Conservation (phyloP, 2,113 vertebrate genomes). For the Emydocephalus ijimae region DNA sequence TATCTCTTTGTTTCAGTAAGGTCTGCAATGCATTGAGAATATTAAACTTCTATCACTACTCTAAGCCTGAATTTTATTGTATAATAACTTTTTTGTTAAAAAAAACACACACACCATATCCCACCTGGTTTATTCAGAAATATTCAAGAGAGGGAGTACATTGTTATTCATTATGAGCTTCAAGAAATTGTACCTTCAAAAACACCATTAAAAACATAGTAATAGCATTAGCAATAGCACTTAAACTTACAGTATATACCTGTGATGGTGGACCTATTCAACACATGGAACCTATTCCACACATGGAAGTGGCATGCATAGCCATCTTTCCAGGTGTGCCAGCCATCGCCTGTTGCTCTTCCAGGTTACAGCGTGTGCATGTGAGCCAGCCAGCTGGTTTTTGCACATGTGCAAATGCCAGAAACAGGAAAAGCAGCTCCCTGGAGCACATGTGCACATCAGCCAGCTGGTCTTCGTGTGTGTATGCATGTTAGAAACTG, state of each 20-base stretch:
- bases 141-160: background rate
- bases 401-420: too few species aligned
- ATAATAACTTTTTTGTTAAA: background rate
- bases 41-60: background rate
- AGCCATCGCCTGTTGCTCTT: too few species aligned
- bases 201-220: background rate
- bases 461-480: too few species aligned
- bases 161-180: background rate
- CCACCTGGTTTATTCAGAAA: background rate
- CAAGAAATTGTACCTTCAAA: background rate
- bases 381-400: too few species aligned
- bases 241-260: background rate
- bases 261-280: too few species aligned
- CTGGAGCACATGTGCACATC: too few species aligned
- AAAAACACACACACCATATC: background rate
- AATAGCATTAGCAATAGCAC: background rate
- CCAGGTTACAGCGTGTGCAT: too few species aligned
- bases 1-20: background rate
- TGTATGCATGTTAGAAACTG: too few species aligned
- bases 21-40: background rate
- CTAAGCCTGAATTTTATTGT: background rate
- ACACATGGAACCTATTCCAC: too few species aligned
- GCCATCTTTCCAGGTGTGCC: too few species aligned
- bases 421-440: too few species aligned
- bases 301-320: too few species aligned